phyloP scores from a whole-genome alignment of 2,888 invertebrate genomes.

The Ectropis crepuscularia region DNA sequence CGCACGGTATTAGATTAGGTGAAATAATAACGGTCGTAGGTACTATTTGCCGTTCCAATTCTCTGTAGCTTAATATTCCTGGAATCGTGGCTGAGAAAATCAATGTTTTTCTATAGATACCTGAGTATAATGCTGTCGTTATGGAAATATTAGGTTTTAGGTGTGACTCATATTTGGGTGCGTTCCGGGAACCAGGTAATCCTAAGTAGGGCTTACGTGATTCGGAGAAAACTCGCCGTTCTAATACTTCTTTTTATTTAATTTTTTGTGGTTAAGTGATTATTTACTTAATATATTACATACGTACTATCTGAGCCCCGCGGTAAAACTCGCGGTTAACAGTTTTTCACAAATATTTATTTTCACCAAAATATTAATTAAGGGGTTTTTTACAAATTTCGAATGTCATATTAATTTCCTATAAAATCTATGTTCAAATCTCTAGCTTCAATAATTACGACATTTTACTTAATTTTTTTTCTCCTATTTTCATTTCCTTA shows the following conservation, averaged over 20 bases:
- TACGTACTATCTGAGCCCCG: background rate
- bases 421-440: no score
- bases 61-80: slow-evolving; percentile 28
- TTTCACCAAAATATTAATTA: no score
- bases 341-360: no score
- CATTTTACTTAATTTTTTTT: no score
- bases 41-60: slow-evolving; percentile 33
- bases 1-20: slow-evolving; percentile 39
- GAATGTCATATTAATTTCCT: no score
- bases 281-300: background rate
- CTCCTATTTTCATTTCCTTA: background rate
- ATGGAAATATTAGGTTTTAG: slow-evolving; percentile 26
- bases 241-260: background rate
- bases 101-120: slow-evolving; percentile 24
- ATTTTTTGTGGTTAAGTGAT: background rate
- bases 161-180: slow-evolving; percentile 26
- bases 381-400: no score
- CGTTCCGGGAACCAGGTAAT: slow-evolving; percentile 22
- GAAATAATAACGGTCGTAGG: slow-evolving; percentile 34
- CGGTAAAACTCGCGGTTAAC: no score
- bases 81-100: slow-evolving; percentile 24
- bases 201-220: background rate
- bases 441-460: no score
- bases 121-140: slow-evolving; percentile 6
- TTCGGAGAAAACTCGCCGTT: slow-evolving; percentile 14